Evolutionary conservation across 2,113 vertebrate genomes (phyloP).

Genomic region (Meriones unguiculatus): DNA sequence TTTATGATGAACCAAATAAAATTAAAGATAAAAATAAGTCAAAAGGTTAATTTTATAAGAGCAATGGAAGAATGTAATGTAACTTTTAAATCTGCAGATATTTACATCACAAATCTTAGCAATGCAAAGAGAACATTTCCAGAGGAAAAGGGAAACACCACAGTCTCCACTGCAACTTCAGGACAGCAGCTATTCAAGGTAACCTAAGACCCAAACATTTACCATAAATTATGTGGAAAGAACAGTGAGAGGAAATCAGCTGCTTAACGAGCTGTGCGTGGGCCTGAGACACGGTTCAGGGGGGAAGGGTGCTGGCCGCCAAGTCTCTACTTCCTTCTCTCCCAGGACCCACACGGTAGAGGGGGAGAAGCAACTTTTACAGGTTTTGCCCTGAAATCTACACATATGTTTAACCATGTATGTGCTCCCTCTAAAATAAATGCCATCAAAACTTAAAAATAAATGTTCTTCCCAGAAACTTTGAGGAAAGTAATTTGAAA

Average conservation of each 20-base stretch:
- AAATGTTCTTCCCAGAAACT: not conserved
- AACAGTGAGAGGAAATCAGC: not conserved
- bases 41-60: not conserved
- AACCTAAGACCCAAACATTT: not conserved
- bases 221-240: not conserved
- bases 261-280: not conserved
- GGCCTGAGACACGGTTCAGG: not conserved
- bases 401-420: not conserved
- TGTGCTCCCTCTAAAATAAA: not conserved
- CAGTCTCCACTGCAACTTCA: not conserved
- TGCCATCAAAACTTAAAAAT: not conserved
- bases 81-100: not conserved
- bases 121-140: too few relatives aligned
- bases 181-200: not conserved
- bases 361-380: not conserved
- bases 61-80: not conserved
- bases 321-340: not conserved
- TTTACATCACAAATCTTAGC: not conserved
- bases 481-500: not conserved
- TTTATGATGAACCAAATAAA: not conserved
- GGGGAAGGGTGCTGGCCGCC: not conserved
- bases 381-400: not conserved
- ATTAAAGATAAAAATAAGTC: not conserved
- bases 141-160: not conserved
- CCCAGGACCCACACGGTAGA: too few relatives aligned